A percentile compares a stretch with the other conserved stretches of the same genome.
These are phyloP conservation scores for Zoanthus solanderi DNA, from an alignment of 92 coral and sea anemone genomes.

Conservation along the genomic window DNA sequence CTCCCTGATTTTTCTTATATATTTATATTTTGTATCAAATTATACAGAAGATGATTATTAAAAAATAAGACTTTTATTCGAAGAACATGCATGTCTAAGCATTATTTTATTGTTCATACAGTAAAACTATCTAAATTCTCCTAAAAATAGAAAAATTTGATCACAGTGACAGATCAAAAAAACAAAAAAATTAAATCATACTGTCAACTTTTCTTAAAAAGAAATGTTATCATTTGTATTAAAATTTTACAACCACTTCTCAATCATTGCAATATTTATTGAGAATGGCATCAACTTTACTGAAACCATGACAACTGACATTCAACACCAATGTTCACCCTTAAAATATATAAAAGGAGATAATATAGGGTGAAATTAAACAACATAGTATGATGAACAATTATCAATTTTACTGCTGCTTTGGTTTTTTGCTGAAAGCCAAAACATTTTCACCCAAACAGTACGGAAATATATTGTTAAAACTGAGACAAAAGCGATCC, in stretches of 20 bases:
- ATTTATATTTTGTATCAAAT: too few relatives aligned
- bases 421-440: not conserved
- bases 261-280: not conserved
- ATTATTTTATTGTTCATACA: too few relatives aligned
- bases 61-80: too few relatives aligned
- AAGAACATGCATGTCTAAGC: too few relatives aligned
- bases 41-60: too few relatives aligned
- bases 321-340: slow-evolving; percentile 22
- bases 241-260: not conserved
- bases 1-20: too few relatives aligned
- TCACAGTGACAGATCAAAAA: too few relatives aligned
- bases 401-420: not conserved
- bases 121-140: too few relatives aligned
- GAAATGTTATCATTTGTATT: too few relatives aligned
- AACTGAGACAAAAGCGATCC: slow-evolving; percentile 10
- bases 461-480: not conserved
- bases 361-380: not conserved
- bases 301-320: slow-evolving; percentile 8
- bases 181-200: too few relatives aligned
- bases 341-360: not conserved
- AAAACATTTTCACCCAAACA: not conserved
- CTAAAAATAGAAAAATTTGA: too few relatives aligned
- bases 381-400: not conserved
- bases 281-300: not conserved
- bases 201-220: too few relatives aligned